A percentile compares a stretch with the other conserved stretches of the same genome.
Conservation (phyloP, 2,113 vertebrate species). For the Paracanthobrama guichenoti region DNA sequence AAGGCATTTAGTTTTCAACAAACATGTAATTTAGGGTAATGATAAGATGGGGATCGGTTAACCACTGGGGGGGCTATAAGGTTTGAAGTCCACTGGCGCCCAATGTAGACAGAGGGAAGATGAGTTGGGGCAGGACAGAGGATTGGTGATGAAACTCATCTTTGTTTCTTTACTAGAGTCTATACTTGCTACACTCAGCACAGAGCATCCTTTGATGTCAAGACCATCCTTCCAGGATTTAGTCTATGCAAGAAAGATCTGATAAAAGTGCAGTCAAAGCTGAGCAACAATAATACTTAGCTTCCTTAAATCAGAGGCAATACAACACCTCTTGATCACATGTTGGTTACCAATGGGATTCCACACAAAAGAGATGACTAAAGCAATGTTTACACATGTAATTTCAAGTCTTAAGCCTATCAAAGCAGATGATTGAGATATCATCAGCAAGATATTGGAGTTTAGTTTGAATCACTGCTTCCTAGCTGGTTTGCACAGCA, state of each 20-base stretch:
- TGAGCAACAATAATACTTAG: slow-evolving; percentile 3
- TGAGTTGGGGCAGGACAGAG: slow-evolving; percentile 37
- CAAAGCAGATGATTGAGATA: neutral
- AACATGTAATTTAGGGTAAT: slow-evolving; percentile 78
- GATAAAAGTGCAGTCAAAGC: slow-evolving; percentile 22
- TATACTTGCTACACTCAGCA: slow-evolving; percentile 12
- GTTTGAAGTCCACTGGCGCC: slow-evolving; percentile 70
- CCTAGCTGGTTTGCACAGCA: neutral
- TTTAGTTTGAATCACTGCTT: neutral
- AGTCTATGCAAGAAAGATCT: slow-evolving; percentile 12
- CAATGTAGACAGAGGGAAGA: slow-evolving; percentile 64
- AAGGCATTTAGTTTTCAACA: slow-evolving; percentile 59
- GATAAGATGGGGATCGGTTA: slow-evolving; percentile 69
- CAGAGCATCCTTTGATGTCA: slow-evolving; percentile 39
- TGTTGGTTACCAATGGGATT: neutral
- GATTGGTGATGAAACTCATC: slow-evolving; percentile 37
- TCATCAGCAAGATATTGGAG: neutral
- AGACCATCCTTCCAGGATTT: slow-evolving; percentile 27
- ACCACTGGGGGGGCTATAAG: slow-evolving; percentile 71
- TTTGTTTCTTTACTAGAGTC: slow-evolving; percentile 25
- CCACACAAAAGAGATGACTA: neutral
- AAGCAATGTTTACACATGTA: neutral
- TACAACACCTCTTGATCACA: slow-evolving; percentile 11
- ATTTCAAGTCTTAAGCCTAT: neutral
- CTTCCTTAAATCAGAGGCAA: slow-evolving; percentile 19